Conservation (phyloP, 2,113 vertebrate species). For the Microtus pennsylvanicus region DNA sequence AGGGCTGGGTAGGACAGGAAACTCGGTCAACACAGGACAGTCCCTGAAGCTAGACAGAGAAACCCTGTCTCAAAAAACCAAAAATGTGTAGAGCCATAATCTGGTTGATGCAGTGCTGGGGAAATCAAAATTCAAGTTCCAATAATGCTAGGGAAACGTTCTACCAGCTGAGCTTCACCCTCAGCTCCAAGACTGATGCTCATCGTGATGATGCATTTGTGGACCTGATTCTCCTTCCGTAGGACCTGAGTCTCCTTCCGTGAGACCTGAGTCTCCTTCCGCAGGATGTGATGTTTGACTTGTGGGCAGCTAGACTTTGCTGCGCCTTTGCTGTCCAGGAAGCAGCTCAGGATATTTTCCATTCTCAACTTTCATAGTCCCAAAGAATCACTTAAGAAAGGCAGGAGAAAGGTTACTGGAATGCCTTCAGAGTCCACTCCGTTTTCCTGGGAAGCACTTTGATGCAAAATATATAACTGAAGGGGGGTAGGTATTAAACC, state of each 20-base stretch:
- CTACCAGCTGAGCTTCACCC: background rate
- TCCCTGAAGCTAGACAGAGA: too few species aligned
- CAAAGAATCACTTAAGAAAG: background rate
- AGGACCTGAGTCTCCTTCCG: background rate
- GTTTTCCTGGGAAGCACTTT: constrained; percentile 1
- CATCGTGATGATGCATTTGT: background rate
- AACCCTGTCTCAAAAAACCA: too few species aligned
- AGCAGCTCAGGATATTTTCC: background rate
- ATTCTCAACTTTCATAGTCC: background rate
- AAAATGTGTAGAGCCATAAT: background rate
- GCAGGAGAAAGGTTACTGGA: background rate
- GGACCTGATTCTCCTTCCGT: background rate
- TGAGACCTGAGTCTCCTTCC: background rate
- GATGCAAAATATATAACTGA: background rate
- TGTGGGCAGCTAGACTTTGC: background rate
- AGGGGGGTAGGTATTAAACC: constrained; percentile 40
- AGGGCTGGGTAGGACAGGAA: too few species aligned
- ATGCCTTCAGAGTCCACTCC: background rate
- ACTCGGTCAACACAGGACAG: too few species aligned
- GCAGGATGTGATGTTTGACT: fast-evolving
- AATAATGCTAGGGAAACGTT: background rate
- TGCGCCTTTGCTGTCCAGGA: background rate
- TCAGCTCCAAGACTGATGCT: background rate
- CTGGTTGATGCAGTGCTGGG: too few species aligned
- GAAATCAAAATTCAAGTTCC: too few species aligned